Percentiles rank a stretch among this genome's conserved stretches.
Evolutionary conservation across 1,140 invertebrate genomes (phyloP).

Genomic region (Drosophila melanica): DNA sequence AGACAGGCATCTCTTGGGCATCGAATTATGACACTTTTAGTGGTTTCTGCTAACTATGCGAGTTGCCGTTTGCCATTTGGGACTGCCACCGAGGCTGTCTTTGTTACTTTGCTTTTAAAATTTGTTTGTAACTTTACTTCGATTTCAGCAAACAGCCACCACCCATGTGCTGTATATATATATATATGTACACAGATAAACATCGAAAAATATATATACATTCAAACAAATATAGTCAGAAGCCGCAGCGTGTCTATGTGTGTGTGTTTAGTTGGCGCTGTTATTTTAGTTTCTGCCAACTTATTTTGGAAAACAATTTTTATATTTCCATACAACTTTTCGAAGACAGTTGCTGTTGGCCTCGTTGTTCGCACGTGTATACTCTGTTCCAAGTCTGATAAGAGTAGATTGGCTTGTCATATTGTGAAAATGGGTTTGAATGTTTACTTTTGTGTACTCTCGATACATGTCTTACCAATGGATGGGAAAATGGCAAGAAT

Average conservation of each 20-base stretch:
- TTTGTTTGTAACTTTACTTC: conserved; percentile 77
- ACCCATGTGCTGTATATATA: too few species aligned
- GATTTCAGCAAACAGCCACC: conserved; percentile 63
- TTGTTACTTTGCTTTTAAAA: conserved; percentile 62
- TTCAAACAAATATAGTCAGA: too few species aligned
- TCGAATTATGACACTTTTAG: conserved; percentile 84
- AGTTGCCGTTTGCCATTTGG: conserved; percentile 15
- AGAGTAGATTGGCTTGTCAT: too few species aligned
- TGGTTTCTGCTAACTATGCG: conserved; percentile 78
- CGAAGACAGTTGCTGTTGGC: conserved; percentile 3
- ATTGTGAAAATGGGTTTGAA: too few species aligned
- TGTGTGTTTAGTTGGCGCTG: conserved; percentile 1
- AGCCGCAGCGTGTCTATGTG: conserved; percentile 2
- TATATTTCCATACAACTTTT: conserved; percentile 44
- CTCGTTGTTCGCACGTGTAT: conserved; percentile 9
- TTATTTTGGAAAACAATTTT: conserved; percentile 47
- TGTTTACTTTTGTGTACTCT: too few species aligned
- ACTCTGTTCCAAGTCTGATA: too few species aligned
- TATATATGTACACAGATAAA: too few species aligned
- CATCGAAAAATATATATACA: background rate
- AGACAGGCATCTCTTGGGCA: conserved; percentile 82
- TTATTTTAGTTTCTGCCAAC: conserved; percentile 16
- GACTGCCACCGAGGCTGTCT: conserved; percentile 39
- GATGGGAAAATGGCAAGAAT: too few species aligned
- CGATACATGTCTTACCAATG: too few species aligned